Percentiles rank a stretch among this genome's conserved stretches.
Evolutionary conservation across 1,140 invertebrate species (phyloP).

Genomic region (Cyphomyrmex costatus): DNA sequence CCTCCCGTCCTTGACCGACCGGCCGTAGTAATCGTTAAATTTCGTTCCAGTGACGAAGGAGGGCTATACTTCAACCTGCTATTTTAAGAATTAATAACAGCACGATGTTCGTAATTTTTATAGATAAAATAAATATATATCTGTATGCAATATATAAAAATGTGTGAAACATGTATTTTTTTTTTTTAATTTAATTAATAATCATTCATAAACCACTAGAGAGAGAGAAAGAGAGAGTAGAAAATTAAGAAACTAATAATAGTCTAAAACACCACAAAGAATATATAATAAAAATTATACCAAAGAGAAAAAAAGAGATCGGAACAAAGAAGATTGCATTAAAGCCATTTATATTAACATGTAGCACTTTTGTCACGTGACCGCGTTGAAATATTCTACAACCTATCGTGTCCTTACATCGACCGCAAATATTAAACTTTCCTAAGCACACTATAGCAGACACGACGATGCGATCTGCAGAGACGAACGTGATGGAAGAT

Average conservation of each 20-base stretch:
- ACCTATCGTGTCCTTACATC: slow-evolving; percentile 33
- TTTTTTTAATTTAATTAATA: background rate
- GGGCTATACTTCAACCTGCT: background rate
- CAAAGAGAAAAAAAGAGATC: background rate
- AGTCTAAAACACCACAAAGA: background rate
- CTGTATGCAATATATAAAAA: too few species aligned
- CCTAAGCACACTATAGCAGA: slow-evolving; percentile 48
- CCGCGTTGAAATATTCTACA: slow-evolving; percentile 24
- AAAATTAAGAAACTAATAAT: background rate
- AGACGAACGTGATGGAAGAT: slow-evolving; percentile 51
- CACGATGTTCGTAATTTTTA: background rate
- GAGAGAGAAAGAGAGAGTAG: too few species aligned
- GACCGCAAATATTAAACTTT: slow-evolving; percentile 60
- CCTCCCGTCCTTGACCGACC: slow-evolving; percentile 37
- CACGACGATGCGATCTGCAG: slow-evolving; percentile 48
- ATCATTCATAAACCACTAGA: background rate
- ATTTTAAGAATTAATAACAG: background rate
- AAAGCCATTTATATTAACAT: slow-evolving; percentile 40
- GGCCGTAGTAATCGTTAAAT: background rate
- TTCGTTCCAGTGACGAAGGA: background rate
- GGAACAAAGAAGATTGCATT: background rate
- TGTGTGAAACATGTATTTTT: background rate
- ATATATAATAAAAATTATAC: background rate
- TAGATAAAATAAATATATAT: background rate
- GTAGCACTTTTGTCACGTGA: background rate